Conservation (phyloP, 2,888 invertebrate species). For the Watsonalla binaria region DNA sequence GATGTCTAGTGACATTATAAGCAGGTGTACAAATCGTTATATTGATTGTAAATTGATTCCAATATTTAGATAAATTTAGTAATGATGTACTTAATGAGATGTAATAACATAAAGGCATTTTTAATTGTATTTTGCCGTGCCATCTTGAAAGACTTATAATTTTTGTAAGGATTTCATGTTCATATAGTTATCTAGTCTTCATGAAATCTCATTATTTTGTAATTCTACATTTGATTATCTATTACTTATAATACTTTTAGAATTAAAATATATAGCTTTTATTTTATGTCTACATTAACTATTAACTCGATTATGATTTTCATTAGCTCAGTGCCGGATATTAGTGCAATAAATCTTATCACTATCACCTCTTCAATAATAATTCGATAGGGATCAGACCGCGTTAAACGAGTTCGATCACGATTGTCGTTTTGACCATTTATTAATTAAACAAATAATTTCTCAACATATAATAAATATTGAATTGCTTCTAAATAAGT, state of each 20-base stretch:
- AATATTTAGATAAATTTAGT: slow-evolving; percentile 62
- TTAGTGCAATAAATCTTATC: slow-evolving; percentile 34
- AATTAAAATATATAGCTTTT: slow-evolving; percentile 47
- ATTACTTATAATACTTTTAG: slow-evolving; percentile 44
- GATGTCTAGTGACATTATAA: slow-evolving; percentile 61
- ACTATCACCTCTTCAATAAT: slow-evolving; percentile 34
- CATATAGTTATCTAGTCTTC: slow-evolving; percentile 77
- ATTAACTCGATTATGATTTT: slow-evolving; percentile 28
- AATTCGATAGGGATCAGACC: slow-evolving; percentile 24
- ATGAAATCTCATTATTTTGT: slow-evolving; percentile 73
- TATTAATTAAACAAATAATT: slow-evolving; percentile 16
- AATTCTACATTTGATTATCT: slow-evolving; percentile 58
- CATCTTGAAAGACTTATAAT: slow-evolving; percentile 76
- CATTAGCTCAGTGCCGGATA: slow-evolving; percentile 49
- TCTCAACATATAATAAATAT: slow-evolving; percentile 12
- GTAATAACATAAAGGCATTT: slow-evolving; percentile 68
- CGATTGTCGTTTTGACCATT: slow-evolving; percentile 4
- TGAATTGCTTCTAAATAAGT: slow-evolving; percentile 20
- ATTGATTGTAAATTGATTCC: slow-evolving; percentile 70
- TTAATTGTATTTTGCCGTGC: slow-evolving; percentile 69
- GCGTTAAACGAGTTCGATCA: slow-evolving; percentile 29
- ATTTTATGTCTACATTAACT: slow-evolving; percentile 46
- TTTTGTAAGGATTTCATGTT: slow-evolving; percentile 75
- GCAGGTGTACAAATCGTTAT: slow-evolving; percentile 74
- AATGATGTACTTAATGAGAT: slow-evolving; percentile 50